These are phyloP conservation scores for Nycticebus coucang DNA, from an alignment of 2,113 vertebrate species.

Conservation along the genomic window DNA sequence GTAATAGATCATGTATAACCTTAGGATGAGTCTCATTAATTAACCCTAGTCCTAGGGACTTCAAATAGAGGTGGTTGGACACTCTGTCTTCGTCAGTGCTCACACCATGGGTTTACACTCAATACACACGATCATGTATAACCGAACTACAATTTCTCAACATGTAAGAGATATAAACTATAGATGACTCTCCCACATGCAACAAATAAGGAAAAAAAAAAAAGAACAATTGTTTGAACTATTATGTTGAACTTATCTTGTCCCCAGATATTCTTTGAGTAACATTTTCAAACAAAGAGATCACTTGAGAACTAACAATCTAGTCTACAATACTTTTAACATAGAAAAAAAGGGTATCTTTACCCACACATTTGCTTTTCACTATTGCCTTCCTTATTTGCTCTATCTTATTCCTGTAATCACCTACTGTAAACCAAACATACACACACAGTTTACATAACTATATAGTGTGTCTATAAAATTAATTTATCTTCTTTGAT, in stretches of 20 bases:
- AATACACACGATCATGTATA: constrained; percentile 83
- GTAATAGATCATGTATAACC: constrained; percentile 99
- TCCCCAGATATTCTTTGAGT: constrained; percentile 8
- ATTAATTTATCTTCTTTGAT: background rate
- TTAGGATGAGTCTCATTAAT: constrained; percentile 98
- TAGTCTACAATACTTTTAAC: background rate
- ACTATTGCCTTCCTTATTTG: background rate
- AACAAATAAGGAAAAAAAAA: constrained; percentile 1
- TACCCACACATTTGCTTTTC: background rate
- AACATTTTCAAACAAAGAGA: background rate
- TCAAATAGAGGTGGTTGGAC: constrained; percentile 88
- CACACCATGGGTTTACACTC: constrained; percentile 86
- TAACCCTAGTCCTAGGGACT: constrained; percentile 93
- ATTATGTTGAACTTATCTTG: background rate
- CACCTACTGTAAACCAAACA: background rate
- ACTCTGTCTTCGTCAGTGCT: constrained; percentile 95
- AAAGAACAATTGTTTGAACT: background rate
- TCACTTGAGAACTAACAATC: background rate
- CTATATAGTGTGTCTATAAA: background rate
- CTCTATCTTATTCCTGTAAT: background rate
- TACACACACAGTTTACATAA: background rate
- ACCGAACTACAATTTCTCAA: constrained; percentile 83
- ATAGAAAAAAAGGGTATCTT: background rate
- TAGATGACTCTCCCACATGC: background rate
- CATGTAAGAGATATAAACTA: background rate